A percentile compares a stretch with the other conserved stretches of the same genome.
phyloP scores from a whole-genome alignment of 2,888 invertebrate species.

The Perizoma affinitatum region DNA sequence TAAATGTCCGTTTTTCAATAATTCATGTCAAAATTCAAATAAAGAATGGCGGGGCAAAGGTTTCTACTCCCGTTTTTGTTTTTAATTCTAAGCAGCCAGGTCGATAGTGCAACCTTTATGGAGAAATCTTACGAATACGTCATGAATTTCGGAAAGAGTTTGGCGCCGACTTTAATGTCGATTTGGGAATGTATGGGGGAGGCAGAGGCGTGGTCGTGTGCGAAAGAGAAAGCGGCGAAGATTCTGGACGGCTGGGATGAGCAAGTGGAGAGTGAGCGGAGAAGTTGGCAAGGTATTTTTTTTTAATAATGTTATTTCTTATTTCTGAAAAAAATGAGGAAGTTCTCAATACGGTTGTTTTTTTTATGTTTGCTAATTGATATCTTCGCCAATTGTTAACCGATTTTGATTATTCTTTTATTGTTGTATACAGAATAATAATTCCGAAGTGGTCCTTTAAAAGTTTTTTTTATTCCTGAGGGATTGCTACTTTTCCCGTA shows the following conservation, averaged over 20 bases:
- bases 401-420: no score
- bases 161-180: slow-evolving; percentile 80
- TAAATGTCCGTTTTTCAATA: background rate
- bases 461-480: no score
- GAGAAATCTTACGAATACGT: slow-evolving; percentile 73
- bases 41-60: slow-evolving; percentile 60
- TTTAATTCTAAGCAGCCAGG: slow-evolving; percentile 53
- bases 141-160: slow-evolving; percentile 66
- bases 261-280: slow-evolving; percentile 64
- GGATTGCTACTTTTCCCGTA: no score
- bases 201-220: slow-evolving; percentile 81
- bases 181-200: slow-evolving; percentile 80
- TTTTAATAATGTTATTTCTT: background rate
- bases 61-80: slow-evolving; percentile 43
- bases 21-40: slow-evolving; percentile 20
- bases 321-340: no score
- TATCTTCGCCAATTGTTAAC: no score
- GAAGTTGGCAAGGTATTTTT: slow-evolving; percentile 69
- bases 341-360: no score
- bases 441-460: no score
- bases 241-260: slow-evolving; percentile 74
- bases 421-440: no score
- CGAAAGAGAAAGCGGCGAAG: slow-evolving; percentile 79
- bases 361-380: no score
- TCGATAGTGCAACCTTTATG: slow-evolving; percentile 65